Base-by-base conservation (phyloP, 64 coral and sea anemone species). In the Dendronephthya gigantea region DNA sequence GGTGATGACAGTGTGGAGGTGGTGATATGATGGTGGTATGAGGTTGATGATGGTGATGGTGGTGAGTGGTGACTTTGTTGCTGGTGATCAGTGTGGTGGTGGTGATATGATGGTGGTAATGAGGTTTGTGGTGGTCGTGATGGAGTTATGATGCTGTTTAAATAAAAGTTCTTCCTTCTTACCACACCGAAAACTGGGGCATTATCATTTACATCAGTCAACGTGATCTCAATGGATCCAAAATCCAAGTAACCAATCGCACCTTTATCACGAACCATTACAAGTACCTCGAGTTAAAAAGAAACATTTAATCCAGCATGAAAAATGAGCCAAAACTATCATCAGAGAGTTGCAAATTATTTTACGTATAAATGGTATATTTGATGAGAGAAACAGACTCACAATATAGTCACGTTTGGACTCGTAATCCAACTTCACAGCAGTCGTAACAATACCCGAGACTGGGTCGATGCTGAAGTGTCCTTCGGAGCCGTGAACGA, bases 241-340 rank as follows among this genome's bases (percentile, higher is more conserved):
- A 97, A 97, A 81, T 97, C 94, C 94, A 97, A 89, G 84, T 93
- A 97, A 43, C 91, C 89, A 86, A 91, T 81, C 45, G 50, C 50
- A 12, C 91, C 94, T 86, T 86, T 72, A 49, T 97, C 94, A 79
- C 94, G 94, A 32, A 89, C 94, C 91, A 97, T 93, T 22, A 97
- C 94, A 59, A 97, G 90, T 9, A 97, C 91, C 94, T 97, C 39
- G 39, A 38, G 19, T 52, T 35, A 4, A 4, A 68, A 68, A 66
- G 2, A n/a, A n/a, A n/a, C n/a, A n/a, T n/a, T n/a, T n/a, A n/a
- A n/a, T n/a, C n/a, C n/a, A n/a, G n/a, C n/a, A n/a, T n/a, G n/a
- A n/a, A n/a, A n/a, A n/a, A n/a, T n/a, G n/a, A n/a, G n/a, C n/a
- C n/a, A n/a, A n/a, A n/a, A n/a, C n/a, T n/a, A n/a, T n/a, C n/a